Percentiles rank a stretch among this genome's conserved stretches.
phyloP scores from a whole-genome alignment of 92 coral and sea anemone species.

The Micromussa lordhowensis region DNA sequence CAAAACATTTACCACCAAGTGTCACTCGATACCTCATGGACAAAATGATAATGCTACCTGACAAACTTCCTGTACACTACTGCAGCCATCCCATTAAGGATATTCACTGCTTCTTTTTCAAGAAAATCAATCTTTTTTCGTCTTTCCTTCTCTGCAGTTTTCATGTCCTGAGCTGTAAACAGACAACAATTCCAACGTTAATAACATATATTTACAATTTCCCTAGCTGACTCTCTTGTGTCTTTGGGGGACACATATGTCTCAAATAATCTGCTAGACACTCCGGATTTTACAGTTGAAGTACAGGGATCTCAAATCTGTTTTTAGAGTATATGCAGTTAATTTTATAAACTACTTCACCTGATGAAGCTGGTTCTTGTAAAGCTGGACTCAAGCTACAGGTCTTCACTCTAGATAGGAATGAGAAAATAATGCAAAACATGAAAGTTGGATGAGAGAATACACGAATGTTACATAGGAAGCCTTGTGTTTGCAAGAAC shows the following conservation, averaged over 20 bases:
- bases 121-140: conserved; percentile 51
- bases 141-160: conserved; percentile 60
- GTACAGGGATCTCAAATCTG: background rate
- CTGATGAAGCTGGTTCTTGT: conserved; percentile 53
- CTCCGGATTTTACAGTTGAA: too few species aligned
- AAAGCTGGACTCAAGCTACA: conserved; percentile 56
- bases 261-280: too few species aligned
- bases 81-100: conserved; percentile 82
- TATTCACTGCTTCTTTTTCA: conserved; percentile 67
- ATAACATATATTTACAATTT: background rate
- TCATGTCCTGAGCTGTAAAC: conserved; percentile 55
- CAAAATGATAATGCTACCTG: conserved; percentile 48
- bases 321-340: too few species aligned
- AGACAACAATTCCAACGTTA: background rate
- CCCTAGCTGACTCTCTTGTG: too few species aligned
- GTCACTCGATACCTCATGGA: too few species aligned
- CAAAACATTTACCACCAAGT: too few species aligned
- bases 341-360: background rate
- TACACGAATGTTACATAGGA: background rate
- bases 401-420: conserved; percentile 60
- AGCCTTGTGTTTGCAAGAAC: background rate
- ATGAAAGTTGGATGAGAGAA: background rate
- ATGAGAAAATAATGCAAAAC: conserved; percentile 9
- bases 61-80: conserved; percentile 78
- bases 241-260: background rate